These are phyloP conservation scores for Gonocerus acuteangulatus DNA, from an alignment of 2,888 invertebrate genomes.

Conservation along the genomic window DNA sequence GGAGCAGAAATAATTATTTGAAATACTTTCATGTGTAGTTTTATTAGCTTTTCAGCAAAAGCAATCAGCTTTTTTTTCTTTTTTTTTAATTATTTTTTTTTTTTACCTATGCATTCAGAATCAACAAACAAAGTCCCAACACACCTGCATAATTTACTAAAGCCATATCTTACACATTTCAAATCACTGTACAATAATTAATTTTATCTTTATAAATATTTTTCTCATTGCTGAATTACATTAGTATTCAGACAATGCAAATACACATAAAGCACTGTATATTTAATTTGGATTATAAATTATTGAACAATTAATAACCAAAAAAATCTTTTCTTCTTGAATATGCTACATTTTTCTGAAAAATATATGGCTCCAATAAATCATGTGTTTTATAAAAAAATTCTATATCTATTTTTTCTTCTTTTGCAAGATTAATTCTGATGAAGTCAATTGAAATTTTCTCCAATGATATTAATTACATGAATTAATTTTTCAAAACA, in stretches of 20 bases:
- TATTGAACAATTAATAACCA: too few relatives aligned
- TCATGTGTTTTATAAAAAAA: too few relatives aligned
- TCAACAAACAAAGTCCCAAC: background rate
- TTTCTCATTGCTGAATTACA: background rate
- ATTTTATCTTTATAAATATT: background rate
- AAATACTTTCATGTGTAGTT: background rate
- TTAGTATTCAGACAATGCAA: background rate
- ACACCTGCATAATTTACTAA: background rate
- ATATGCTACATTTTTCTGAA: too few relatives aligned
- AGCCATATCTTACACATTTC: background rate
- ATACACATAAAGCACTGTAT: background rate
- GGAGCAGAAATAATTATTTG: background rate
- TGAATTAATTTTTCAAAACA: too few relatives aligned
- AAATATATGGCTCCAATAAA: too few relatives aligned
- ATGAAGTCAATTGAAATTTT: too few relatives aligned
- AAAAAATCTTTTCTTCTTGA: too few relatives aligned
- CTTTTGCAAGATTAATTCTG: too few relatives aligned
- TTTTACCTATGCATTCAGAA: background rate
- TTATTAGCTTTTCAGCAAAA: background rate
- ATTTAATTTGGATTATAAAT: background rate
- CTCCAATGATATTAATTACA: too few relatives aligned
- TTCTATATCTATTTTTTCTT: too few relatives aligned
- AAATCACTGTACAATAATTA: background rate
- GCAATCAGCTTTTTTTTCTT: background rate
- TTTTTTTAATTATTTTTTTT: background rate